Conservation (phyloP, 2,113 vertebrate species). For the Myrmecophaga tridactyla region DNA sequence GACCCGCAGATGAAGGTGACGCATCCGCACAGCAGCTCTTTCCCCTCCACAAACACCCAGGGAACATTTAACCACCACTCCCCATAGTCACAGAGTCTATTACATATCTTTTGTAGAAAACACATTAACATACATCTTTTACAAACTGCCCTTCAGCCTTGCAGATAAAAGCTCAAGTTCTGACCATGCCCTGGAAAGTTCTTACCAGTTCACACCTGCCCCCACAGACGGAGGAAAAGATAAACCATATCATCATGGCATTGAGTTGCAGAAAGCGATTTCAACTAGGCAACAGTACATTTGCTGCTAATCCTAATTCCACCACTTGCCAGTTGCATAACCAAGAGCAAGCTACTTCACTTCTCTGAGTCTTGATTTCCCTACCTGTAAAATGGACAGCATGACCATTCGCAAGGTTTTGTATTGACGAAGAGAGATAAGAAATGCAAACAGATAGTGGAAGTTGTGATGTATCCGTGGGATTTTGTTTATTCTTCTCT, state of each 20-base stretch:
- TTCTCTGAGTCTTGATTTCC: background rate
- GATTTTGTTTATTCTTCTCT: background rate
- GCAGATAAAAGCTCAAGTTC: background rate
- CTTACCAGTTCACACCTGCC: background rate
- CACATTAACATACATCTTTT: background rate
- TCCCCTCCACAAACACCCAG: background rate
- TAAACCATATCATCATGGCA: background rate
- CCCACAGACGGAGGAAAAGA: background rate
- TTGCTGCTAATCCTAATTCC: background rate
- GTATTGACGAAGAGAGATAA: background rate
- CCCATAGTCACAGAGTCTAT: background rate
- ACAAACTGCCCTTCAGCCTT: background rate
- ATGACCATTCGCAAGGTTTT: background rate
- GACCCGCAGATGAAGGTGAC: background rate
- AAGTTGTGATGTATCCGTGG: background rate
- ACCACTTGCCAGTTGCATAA: background rate
- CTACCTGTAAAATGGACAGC: background rate
- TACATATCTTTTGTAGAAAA: background rate
- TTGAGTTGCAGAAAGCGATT: background rate
- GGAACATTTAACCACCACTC: background rate
- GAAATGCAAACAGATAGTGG: background rate
- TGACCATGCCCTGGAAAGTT: background rate
- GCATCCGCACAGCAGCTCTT: background rate
- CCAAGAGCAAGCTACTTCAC: background rate
- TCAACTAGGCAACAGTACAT: background rate